Percentiles rank a stretch among this genome's conserved stretches.
Conservation (phyloP, 2,113 vertebrate genomes). For the Oreochromis spilurus region DNA sequence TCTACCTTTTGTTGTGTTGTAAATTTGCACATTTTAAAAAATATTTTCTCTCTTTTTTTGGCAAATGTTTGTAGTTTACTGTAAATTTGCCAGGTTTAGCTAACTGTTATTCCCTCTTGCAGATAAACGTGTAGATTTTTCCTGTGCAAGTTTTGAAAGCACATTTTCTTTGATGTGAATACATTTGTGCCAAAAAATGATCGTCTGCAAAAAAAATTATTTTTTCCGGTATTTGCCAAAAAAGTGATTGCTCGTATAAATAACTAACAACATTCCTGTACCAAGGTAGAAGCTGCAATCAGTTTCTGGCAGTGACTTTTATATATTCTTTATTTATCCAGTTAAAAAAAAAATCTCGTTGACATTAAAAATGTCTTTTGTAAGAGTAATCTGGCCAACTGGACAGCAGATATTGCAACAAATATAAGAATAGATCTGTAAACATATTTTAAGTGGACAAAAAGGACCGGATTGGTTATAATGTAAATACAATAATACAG, state of each 20-base stretch:
- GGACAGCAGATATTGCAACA: background rate
- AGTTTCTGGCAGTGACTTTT: background rate
- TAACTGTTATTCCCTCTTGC: background rate
- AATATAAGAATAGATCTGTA: background rate
- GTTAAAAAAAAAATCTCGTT: background rate
- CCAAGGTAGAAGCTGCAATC: background rate
- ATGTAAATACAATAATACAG: background rate
- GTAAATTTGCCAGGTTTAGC: background rate
- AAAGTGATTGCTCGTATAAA: background rate
- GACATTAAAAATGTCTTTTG: background rate
- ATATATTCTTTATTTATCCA: background rate
- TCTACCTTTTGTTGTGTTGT: background rate
- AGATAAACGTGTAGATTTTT: background rate
- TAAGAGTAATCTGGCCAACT: background rate
- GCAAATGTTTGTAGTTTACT: background rate
- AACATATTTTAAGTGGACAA: background rate
- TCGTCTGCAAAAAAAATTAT: rapidly evolving
- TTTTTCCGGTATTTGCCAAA: background rate
- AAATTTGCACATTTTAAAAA: background rate
- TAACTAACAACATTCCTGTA: background rate
- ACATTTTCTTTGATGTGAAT: background rate
- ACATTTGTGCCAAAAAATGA: background rate
- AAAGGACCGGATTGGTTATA: background rate
- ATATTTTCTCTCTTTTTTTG: background rate
- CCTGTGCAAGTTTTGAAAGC: background rate